Percentiles rank a stretch among this genome's conserved stretches.
phyloP scores from a whole-genome alignment of 92 coral and sea anemone species.

The Porites lobata region DNA sequence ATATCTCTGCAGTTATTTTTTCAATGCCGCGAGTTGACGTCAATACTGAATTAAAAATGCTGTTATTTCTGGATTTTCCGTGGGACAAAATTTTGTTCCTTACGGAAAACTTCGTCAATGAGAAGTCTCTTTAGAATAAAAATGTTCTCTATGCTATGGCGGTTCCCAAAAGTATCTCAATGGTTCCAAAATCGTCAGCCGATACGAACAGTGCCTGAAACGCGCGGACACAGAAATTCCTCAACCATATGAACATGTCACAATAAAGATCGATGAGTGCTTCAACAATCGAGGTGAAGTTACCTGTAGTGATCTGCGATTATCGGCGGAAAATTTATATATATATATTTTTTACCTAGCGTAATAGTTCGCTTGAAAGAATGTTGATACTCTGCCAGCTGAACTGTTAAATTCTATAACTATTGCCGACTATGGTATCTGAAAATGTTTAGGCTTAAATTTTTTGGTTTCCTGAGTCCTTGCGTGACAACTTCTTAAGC shows the following conservation, averaged over 20 bases:
- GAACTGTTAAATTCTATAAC: too few species aligned
- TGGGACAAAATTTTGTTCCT: not conserved
- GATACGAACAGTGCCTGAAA: not conserved
- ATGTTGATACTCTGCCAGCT: too few species aligned
- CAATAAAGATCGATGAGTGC: not conserved
- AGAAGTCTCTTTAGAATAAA: not conserved
- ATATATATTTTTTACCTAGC: too few species aligned
- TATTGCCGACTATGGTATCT: constrained; percentile 14
- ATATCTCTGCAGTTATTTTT: not conserved
- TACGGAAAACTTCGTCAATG: not conserved
- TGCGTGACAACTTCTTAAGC: not conserved
- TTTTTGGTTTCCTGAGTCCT: not conserved
- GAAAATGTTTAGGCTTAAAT: not conserved
- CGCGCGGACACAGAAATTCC: not conserved
- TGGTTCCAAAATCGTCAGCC: not conserved
- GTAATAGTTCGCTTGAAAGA: not conserved
- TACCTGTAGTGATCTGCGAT: not conserved
- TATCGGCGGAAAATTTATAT: not conserved
- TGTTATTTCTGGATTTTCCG: constrained; percentile 3
- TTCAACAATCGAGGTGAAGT: not conserved
- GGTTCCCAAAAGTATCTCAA: constrained; percentile 13
- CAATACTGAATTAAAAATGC: not conserved
- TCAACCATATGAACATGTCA: not conserved
- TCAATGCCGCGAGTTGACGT: not conserved
- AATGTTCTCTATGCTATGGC: not conserved